phyloP scores from a whole-genome alignment of 1,140 invertebrate genomes.

The Eupeodes corollae region DNA sequence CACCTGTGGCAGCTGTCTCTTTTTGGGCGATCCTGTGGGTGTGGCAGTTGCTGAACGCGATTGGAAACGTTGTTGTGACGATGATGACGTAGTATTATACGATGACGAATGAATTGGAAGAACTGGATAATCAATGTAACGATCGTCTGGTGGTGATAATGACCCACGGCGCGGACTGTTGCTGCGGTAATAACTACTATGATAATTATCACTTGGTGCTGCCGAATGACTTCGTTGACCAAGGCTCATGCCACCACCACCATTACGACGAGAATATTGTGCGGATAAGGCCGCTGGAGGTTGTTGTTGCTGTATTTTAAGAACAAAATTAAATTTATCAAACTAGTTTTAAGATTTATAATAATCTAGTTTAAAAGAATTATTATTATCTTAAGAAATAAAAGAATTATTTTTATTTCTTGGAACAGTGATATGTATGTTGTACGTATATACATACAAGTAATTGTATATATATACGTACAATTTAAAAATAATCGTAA shows the following conservation, averaged over 20 bases:
- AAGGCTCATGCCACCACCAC: slow-evolving; percentile 43
- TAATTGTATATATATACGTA: no score
- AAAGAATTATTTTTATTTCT: no score
- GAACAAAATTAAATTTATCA: not conserved
- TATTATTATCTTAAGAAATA: no score
- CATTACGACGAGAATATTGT: slow-evolving; percentile 41
- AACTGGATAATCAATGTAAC: slow-evolving; percentile 37
- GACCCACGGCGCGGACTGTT: slow-evolving; percentile 34
- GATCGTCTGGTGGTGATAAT: slow-evolving; percentile 35
- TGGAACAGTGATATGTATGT: no score
- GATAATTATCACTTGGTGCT: slow-evolving; percentile 36
- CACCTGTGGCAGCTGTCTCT: slow-evolving; percentile 88
- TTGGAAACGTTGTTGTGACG: slow-evolving; percentile 48
- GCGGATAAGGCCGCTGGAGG: slow-evolving; percentile 18
- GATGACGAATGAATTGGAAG: slow-evolving; percentile 29
- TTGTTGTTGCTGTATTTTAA: slow-evolving; percentile 6
- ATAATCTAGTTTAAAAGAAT: no score
- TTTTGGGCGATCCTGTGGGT: slow-evolving; percentile 90
- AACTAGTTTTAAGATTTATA: no score
- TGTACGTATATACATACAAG: no score
- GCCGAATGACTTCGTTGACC: slow-evolving; percentile 39
- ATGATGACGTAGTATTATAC: slow-evolving; percentile 6
- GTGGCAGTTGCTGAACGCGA: slow-evolving; percentile 81
- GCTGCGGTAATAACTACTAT: slow-evolving; percentile 25
- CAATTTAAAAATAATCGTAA: no score